A percentile compares a stretch with the other conserved stretches of the same genome.
Evolutionary conservation across 2,888 invertebrate genomes (phyloP).

Genomic region (Schrankia costaestrigalis): DNA sequence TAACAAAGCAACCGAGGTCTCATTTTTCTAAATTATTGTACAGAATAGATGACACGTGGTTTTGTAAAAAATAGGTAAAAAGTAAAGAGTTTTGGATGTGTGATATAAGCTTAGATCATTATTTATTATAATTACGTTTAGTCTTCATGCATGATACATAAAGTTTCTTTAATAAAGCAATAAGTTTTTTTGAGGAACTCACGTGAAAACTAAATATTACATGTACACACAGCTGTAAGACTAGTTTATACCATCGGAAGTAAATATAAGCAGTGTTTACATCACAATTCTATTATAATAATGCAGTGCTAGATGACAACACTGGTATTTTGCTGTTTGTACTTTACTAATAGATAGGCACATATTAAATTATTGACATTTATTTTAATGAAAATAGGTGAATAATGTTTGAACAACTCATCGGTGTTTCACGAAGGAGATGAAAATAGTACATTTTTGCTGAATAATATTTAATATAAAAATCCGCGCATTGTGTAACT

Average conservation of each 20-base stretch:
- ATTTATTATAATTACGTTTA: no score
- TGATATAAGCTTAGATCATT: no score
- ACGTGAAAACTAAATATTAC: slow-evolving; percentile 6
- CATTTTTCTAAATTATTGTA: no score
- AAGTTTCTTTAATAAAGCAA: slow-evolving; percentile 1
- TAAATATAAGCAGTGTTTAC: slow-evolving; percentile 12
- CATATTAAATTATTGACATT: slow-evolving; percentile 7
- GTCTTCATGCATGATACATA: slow-evolving; percentile 3
- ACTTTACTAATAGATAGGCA: slow-evolving; percentile 13
- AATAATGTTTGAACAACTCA: slow-evolving; percentile 3
- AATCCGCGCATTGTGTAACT: slow-evolving; percentile 58
- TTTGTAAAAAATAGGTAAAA: no score
- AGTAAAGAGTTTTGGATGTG: no score
- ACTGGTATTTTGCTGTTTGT: slow-evolving; percentile 12
- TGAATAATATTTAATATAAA: slow-evolving; percentile 43
- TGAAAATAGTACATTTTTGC: slow-evolving; percentile 38
- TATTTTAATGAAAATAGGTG: slow-evolving; percentile 6
- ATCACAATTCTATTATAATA: slow-evolving; percentile 10
- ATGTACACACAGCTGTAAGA: slow-evolving; percentile 10
- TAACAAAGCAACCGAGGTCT: no score
- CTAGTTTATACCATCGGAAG: slow-evolving; percentile 11
- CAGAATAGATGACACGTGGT: no score
- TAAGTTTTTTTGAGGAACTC: no score
- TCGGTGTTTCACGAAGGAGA: slow-evolving; percentile 10
- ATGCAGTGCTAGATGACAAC: slow-evolving; percentile 15